Percentiles rank a stretch among this genome's conserved stretches.
Evolutionary conservation across 2,113 vertebrate genomes (phyloP).

Genomic region (Larimichthys crocea): DNA sequence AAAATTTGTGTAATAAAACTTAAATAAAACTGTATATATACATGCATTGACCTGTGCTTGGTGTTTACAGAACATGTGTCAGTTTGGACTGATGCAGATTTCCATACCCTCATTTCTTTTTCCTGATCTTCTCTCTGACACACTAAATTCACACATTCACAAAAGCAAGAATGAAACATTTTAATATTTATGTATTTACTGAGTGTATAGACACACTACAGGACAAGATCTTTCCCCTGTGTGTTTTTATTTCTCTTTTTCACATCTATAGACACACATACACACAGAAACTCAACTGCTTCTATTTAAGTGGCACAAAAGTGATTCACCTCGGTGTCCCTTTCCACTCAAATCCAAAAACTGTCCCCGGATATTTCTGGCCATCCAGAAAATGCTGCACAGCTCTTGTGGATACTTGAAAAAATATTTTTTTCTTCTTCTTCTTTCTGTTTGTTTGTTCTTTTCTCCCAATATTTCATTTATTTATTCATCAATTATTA

Average conservation of each 20-base stretch:
- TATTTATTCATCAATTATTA: background rate
- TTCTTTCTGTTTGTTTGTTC: background rate
- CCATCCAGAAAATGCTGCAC: slow-evolving; percentile 5
- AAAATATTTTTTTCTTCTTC: background rate
- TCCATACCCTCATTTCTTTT: background rate
- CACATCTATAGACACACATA: background rate
- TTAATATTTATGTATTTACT: background rate
- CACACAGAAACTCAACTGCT: background rate
- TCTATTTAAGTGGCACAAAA: slow-evolving; percentile 14
- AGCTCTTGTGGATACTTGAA: background rate
- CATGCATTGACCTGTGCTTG: too few relatives aligned
- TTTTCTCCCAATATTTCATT: background rate
- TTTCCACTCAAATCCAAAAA: background rate
- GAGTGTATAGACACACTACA: background rate
- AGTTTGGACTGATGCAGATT: background rate
- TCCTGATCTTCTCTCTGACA: background rate
- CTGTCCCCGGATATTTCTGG: background rate
- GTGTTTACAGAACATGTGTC: too few relatives aligned
- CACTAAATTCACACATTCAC: background rate
- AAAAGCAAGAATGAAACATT: background rate
- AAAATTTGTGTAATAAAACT: background rate
- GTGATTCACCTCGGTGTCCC: background rate
- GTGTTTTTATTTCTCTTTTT: background rate
- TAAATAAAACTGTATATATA: background rate
- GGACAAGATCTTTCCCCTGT: background rate